phyloP scores from a whole-genome alignment of 2,113 vertebrate species.

The Pithys albifrons region DNA sequence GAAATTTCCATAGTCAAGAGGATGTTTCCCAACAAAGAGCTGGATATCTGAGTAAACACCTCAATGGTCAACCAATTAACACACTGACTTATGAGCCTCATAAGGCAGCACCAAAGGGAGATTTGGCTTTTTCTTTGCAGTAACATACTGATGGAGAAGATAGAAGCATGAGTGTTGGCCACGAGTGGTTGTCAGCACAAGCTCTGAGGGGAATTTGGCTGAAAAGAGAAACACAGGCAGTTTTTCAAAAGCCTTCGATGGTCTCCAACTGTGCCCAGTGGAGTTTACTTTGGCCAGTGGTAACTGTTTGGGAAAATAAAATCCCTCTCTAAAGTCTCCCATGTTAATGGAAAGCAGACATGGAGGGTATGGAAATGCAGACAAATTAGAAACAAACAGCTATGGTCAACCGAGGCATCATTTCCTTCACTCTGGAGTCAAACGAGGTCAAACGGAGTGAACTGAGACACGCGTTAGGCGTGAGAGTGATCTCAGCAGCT shows the following conservation, averaged over 20 bases:
- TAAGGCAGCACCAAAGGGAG: background rate
- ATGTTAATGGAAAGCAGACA: conserved; percentile 58
- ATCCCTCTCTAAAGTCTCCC: background rate
- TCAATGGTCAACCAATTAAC: background rate
- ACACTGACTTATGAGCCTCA: background rate
- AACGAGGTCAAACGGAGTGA: conserved; percentile 22
- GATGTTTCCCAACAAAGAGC: background rate
- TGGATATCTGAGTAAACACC: background rate
- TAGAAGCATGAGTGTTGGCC: background rate
- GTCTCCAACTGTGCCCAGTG: conserved; percentile 14
- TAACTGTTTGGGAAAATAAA: conserved; percentile 6
- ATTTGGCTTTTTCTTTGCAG: background rate
- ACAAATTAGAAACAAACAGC: conserved; percentile 38
- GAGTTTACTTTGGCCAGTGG: conserved; percentile 47
- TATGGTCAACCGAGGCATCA: conserved; percentile 6
- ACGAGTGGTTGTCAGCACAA: background rate
- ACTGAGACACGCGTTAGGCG: background rate
- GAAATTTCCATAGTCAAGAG: conserved; percentile 28
- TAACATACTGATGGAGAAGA: background rate
- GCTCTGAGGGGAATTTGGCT: background rate
- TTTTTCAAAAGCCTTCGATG: conserved; percentile 26
- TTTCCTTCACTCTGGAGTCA: conserved; percentile 44
- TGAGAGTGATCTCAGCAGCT: conserved; percentile 49
- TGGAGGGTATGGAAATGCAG: conserved; percentile 10
- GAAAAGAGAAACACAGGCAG: background rate